Evolutionary conservation across 2,888 invertebrate species (phyloP).

Genomic region (Beris morrisii): DNA sequence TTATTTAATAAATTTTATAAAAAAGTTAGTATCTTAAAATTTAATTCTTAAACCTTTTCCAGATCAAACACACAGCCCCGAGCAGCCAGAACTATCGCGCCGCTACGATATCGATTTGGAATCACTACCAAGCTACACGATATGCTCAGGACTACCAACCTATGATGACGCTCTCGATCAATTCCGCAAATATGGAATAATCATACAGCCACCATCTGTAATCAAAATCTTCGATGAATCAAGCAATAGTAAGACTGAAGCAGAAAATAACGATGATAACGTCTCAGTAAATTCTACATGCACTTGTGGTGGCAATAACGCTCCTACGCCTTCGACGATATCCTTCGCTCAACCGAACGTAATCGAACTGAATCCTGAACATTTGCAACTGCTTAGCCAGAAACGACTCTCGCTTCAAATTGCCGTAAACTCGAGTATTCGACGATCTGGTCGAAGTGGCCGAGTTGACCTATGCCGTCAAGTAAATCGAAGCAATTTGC

Average conservation of each 20-base stretch:
- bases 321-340: conserved; percentile 9
- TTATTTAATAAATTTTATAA: no score
- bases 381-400: conserved; percentile 51
- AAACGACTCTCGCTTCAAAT: conserved; percentile 55
- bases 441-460: conserved; percentile 10
- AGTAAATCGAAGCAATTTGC: conserved; percentile 48
- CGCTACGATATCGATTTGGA: conserved; percentile 58
- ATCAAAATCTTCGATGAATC: conserved; percentile 52
- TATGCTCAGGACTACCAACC: conserved; percentile 66
- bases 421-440: conserved; percentile 46
- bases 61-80: conserved; percentile 56
- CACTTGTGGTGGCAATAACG: conserved; percentile 43
- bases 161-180: conserved; percentile 67
- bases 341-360: conserved; percentile 37
- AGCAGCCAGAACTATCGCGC: conserved; percentile 50
- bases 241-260: conserved; percentile 31
- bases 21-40: no score
- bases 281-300: conserved; percentile 47
- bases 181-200: conserved; percentile 57
- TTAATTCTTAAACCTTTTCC: conserved; percentile 43
- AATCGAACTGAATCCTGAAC: conserved; percentile 53
- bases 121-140: conserved; percentile 65
- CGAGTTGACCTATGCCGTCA: conserved; percentile 46
- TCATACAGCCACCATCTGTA: conserved; percentile 49
- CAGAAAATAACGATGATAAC: conserved; percentile 43